Evolutionary conservation across 1,140 invertebrate species (phyloP), one percentile per base, ranked within the genome.

Genomic region (Hormaphis cornu): DNA sequence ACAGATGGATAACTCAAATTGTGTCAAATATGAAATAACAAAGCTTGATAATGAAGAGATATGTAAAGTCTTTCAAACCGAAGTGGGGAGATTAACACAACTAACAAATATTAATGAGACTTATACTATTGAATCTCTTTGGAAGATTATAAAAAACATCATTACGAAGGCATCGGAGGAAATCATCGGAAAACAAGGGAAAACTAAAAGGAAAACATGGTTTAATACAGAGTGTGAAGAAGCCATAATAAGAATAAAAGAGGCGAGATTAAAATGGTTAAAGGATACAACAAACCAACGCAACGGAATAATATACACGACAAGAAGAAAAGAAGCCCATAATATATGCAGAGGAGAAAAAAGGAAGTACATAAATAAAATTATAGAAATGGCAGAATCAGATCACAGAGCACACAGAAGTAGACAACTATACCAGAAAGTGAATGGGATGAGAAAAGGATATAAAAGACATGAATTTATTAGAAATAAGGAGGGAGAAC

Each of bases 211-310:
- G 20, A 70, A 69, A 53, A 46, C 58, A 22, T 72, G 73, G 73
- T 72, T 72, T 54, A 63, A 73, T 30, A 59, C 52, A 35, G 71
- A 69, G 24, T 73, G 71, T n/a, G 10, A 61, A 20, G 42, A 50
- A 69, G 54, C 33, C n/a, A 14, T 58, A 35, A 58, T 22, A 35
- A 69, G 69, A 52, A 70, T 58, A 59, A 44, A 70, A 35, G 35
- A 58, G 12, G 46, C 48, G 14, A 70, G 63, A 54, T 12, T 66
- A 26, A 61, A 52, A 46, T 59, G 26, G 37, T 18, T 71, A n/a
- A 14, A 12, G 4, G 40, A 61, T 28, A 40, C 58, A 26, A 61
- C 30, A 30, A 72, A 71, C 18, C 22, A 24, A 22, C 9, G 16
- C n/a, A 70, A 70, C 5, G 26, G 40, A 16, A 33, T 24, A 26